Evolutionary conservation across 2,797 vertebrate species (phyloP).

Genomic region (Gallinago nigripennis): DNA sequence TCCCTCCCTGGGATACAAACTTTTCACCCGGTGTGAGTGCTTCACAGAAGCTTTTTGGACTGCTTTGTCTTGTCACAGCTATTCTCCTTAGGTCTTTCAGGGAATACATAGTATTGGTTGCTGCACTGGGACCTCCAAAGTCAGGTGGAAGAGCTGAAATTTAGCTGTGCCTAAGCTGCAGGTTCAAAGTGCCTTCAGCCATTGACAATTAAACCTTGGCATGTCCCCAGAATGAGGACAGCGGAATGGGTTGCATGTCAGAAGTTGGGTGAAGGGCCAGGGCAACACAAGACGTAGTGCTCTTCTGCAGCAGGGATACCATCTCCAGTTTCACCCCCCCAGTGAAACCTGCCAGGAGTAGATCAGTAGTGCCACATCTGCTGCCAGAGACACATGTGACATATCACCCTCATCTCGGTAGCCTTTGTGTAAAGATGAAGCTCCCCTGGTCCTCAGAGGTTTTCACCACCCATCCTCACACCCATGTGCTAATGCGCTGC

Average conservation of each 20-base stretch:
- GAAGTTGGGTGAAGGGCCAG: neutral
- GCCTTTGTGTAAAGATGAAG: neutral
- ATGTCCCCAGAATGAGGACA: neutral
- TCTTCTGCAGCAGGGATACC: neutral
- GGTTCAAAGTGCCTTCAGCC: neutral
- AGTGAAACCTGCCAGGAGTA: no score
- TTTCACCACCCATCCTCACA: neutral
- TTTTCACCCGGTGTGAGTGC: neutral
- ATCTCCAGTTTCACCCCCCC: neutral
- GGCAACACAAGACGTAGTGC: neutral
- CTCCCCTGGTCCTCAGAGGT: neutral
- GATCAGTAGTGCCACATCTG: neutral
- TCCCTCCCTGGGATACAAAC: neutral
- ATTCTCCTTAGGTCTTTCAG: neutral
- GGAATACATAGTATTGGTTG: neutral
- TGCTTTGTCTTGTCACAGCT: neutral
- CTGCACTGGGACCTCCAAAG: neutral
- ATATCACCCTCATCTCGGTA: neutral
- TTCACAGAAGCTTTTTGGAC: neutral
- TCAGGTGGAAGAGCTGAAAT: neutral
- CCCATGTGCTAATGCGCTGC: no score
- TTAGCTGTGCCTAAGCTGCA: neutral
- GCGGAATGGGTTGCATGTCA: rapidly evolving
- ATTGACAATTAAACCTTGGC: neutral
- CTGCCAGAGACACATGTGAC: neutral